Percentiles rank a stretch among this genome's conserved stretches.
These are phyloP conservation scores for Dasyurus viverrinus DNA, from an alignment of 2,113 vertebrate species.

Conservation along the genomic window DNA sequence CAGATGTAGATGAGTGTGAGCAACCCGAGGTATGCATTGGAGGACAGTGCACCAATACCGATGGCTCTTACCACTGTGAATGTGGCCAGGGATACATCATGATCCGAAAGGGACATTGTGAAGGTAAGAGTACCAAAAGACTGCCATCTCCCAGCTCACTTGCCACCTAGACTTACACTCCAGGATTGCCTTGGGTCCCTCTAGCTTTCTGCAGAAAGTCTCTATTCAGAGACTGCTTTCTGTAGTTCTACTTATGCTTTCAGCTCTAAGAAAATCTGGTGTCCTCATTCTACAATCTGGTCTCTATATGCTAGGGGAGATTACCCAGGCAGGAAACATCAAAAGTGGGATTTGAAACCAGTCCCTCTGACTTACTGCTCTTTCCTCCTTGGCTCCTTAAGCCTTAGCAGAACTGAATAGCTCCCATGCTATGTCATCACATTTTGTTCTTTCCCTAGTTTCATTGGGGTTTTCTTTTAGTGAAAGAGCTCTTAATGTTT, in stretches of 20 bases:
- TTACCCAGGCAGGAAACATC: not conserved
- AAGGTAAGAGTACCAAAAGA: constrained; percentile 85
- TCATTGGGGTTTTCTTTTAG: not conserved
- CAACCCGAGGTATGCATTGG: constrained; percentile 88
- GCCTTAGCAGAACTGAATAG: not conserved
- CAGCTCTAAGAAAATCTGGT: not conserved
- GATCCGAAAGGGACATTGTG: constrained; percentile 88
- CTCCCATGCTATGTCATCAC: not conserved
- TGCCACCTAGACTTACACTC: not conserved
- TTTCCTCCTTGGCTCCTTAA: not conserved
- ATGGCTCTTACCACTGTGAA: constrained; percentile 92
- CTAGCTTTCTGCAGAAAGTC: not conserved
- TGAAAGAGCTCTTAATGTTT: not conserved
- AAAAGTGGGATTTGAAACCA: not conserved
- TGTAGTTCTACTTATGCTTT: not conserved
- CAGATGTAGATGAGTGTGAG: constrained; percentile 93
- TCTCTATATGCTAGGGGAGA: not conserved
- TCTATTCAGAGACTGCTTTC: not conserved
- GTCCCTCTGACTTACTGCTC: not conserved
- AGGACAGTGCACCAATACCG: constrained; percentile 91
- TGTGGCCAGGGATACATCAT: constrained; percentile 90
- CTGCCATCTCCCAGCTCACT: not conserved
- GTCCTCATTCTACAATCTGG: not conserved
- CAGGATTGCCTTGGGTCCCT: not conserved
- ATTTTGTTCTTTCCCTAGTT: not conserved